Evolutionary conservation across 2,113 vertebrate species (phyloP), one percentile per base, ranked within the genome.

Genomic region (Macaca nemestrina): DNA sequence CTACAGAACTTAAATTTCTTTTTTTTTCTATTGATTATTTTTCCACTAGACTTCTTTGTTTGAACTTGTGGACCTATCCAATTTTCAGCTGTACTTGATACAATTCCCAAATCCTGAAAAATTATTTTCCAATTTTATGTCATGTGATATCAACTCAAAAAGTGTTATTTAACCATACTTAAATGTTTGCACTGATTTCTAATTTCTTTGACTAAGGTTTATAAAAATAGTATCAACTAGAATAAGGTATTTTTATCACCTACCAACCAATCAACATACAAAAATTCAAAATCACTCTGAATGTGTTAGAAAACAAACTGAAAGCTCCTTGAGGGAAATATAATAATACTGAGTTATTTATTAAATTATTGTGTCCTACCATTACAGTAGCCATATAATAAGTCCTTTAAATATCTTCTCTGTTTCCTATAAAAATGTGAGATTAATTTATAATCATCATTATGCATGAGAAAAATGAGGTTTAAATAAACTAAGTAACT

Each of bases 101-200:
- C 82, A 82, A 25, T 88, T 88, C 40, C 92, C 18, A 73, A 96
- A 93, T 83, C 7, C 95, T 57, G 43, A 96, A 96, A 30, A 88
- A 48, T 84, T 97, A 87, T 83, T 83, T 98, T 97, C 94, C 68
- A 96, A 85, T 97, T 93, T 91, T 61, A 16, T 87, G 7, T 95
- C 93, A 97, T 97, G 76, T 88, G 57, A 96, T 86, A 95, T 94
- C 95, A 91, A 98, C 52, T 96, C 0, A 0, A 85, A 95, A 98
- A 97, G 17, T 84, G 73, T 64, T 98, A 40, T 97, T 96, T 94
- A 97, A 96, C 91, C 57, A 89, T 72, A 96, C 12, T 95, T 64
- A 97, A 79, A 97, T 92, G 97, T 98, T 91, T 85, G 92, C 79
- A 93, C 79, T 83, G 94, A 98, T 68, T 96, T 97, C 83, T 78